phyloP scores from a whole-genome alignment of 2,888 invertebrate species.

The Drosophila antonietae region DNA sequence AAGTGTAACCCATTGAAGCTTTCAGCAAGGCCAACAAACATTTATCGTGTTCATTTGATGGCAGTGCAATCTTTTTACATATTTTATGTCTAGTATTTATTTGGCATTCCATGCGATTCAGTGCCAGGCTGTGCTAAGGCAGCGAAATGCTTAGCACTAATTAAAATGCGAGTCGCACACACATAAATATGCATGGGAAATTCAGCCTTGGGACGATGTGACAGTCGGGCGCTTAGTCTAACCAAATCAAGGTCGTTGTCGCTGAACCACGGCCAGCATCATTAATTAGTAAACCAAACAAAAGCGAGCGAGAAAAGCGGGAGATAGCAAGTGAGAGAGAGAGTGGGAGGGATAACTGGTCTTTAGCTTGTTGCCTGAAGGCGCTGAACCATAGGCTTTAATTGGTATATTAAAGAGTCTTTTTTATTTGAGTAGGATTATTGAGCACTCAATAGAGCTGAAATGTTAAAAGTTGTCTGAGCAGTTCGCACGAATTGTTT shows the following conservation, averaged over 20 bases:
- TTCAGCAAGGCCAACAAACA: slow-evolving; percentile 29
- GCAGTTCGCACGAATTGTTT: not conserved
- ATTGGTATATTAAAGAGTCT: slow-evolving; percentile 6
- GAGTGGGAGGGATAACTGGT: not conserved
- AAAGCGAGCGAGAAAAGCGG: no score
- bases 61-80: slow-evolving; percentile 26
- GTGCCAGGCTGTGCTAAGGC: slow-evolving; percentile 34
- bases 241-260: slow-evolving; percentile 49
- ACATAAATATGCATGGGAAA: slow-evolving; percentile 40
- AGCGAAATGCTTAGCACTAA: slow-evolving; percentile 48
- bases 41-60: slow-evolving; percentile 9
- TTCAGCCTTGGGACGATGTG: slow-evolving; percentile 39
- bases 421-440: not conserved
- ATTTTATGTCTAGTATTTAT: slow-evolving; percentile 28
- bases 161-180: slow-evolving; percentile 58
- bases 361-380: not conserved
- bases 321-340: not conserved
- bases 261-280: slow-evolving; percentile 49
- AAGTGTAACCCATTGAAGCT: not conserved
- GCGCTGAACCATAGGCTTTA: not conserved
- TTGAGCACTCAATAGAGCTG: not conserved
- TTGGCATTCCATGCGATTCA: not conserved
- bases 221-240: slow-evolving; percentile 22
- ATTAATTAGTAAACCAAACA: slow-evolving; percentile 59
- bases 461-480: not conserved